Conservation (phyloP, 2,113 vertebrate species). For the Anarrhichthys ocellatus region DNA sequence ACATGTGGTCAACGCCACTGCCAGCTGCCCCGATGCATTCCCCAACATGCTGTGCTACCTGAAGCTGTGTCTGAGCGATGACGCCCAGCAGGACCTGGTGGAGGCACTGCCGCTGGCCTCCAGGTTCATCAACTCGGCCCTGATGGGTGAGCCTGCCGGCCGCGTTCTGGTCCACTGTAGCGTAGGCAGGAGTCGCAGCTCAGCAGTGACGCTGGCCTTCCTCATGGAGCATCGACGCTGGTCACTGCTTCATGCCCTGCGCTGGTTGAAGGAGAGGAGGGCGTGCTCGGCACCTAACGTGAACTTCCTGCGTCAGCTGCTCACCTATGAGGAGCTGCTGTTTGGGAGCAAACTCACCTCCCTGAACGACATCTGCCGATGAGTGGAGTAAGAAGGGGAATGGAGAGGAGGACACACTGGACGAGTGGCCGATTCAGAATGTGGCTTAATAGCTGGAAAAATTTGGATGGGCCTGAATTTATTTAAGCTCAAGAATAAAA, state of each 20-base stretch:
- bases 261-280: slow-evolving; percentile 78
- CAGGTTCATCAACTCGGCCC: slow-evolving; percentile 69
- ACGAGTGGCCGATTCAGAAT: background rate
- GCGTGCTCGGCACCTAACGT: slow-evolving; percentile 74
- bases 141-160: slow-evolving; percentile 64
- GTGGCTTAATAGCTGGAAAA: background rate
- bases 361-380: slow-evolving; percentile 74
- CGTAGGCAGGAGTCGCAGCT: slow-evolving; percentile 76
- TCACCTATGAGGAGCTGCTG: slow-evolving; percentile 77
- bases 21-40: slow-evolving; percentile 73
- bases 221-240: slow-evolving; percentile 77
- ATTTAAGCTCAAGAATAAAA: background rate
- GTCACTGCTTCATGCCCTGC: slow-evolving; percentile 74
- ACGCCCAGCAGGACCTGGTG: slow-evolving; percentile 77
- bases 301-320: slow-evolving; percentile 76
- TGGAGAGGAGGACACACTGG: background rate
- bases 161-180: slow-evolving; percentile 77
- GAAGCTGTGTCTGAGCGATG: slow-evolving; percentile 71
- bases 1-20: slow-evolving; percentile 77
- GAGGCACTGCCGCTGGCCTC: slow-evolving; percentile 73
- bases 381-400: slow-evolving; percentile 27
- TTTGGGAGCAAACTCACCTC: slow-evolving; percentile 74
- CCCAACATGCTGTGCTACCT: slow-evolving; percentile 69
- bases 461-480: background rate
- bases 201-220: slow-evolving; percentile 75